Conservation (phyloP, 2,113 vertebrate species). For the Apus apus region DNA sequence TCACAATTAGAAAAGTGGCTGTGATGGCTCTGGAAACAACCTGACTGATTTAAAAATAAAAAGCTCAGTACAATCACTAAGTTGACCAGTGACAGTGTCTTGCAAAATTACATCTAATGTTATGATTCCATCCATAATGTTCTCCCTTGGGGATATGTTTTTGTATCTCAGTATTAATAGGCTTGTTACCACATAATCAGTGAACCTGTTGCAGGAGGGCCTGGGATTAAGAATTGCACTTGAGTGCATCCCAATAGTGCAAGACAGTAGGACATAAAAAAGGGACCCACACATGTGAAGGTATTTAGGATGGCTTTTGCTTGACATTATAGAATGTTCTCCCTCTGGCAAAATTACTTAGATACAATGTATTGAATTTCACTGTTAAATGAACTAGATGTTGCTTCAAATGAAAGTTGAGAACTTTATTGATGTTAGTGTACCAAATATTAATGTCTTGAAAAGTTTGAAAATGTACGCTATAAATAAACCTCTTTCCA, state of each 20-base stretch:
- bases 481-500: background rate
- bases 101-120: background rate
- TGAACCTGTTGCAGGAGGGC: background rate
- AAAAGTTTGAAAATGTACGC: background rate
- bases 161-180: background rate
- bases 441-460: background rate
- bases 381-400: background rate
- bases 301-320: background rate
- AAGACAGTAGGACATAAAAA: background rate
- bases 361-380: background rate
- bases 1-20: background rate
- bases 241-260: background rate
- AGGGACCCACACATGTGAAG: background rate
- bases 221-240: background rate
- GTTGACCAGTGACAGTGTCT: background rate
- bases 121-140: background rate
- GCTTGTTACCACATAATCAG: background rate
- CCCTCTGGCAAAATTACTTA: background rate
- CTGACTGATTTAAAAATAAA: background rate
- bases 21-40: background rate
- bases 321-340: background rate
- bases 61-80: background rate
- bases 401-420: background rate
- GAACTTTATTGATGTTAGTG: background rate
- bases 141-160: background rate